These are phyloP conservation scores for Macheiramphus alcinus DNA, from an alignment of 2,113 vertebrate species.

Conservation along the genomic window DNA sequence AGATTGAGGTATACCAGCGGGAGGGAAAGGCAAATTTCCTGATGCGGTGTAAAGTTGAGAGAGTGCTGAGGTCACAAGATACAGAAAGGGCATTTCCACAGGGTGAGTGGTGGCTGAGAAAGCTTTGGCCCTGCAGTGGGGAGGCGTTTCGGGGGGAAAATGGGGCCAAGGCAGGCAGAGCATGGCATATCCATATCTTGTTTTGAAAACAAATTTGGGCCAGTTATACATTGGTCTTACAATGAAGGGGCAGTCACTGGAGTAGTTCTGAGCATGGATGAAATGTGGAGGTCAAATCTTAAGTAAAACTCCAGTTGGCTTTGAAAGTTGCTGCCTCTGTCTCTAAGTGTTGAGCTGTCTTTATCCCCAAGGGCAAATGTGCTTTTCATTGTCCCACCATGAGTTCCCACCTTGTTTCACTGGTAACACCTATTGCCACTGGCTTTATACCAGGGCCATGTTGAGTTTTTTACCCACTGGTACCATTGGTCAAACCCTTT, in stretches of 20 bases:
- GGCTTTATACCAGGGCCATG: neutral
- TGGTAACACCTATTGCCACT: neutral
- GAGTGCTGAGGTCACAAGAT: neutral
- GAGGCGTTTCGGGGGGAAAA: rapidly evolving
- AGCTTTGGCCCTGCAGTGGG: neutral
- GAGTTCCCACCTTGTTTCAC: neutral
- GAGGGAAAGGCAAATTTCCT: neutral
- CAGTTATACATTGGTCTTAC: neutral
- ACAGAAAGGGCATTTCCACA: neutral
- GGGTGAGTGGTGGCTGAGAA: neutral
- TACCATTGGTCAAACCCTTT: neutral
- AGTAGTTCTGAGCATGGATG: neutral
- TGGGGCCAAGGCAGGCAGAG: neutral
- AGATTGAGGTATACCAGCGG: neutral
- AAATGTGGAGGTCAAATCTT: neutral
- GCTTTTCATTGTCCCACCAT: neutral
- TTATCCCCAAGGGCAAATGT: neutral
- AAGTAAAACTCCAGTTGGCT: neutral
- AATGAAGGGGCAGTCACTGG: neutral
- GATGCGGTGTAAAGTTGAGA: rapidly evolving
- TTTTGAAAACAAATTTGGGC: neutral
- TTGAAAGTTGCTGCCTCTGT: neutral
- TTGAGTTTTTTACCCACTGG: neutral
- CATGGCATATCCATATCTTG: neutral
- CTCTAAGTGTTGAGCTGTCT: neutral